phyloP scores from a whole-genome alignment of 2,888 invertebrate species.

The Rhagium mordax region DNA sequence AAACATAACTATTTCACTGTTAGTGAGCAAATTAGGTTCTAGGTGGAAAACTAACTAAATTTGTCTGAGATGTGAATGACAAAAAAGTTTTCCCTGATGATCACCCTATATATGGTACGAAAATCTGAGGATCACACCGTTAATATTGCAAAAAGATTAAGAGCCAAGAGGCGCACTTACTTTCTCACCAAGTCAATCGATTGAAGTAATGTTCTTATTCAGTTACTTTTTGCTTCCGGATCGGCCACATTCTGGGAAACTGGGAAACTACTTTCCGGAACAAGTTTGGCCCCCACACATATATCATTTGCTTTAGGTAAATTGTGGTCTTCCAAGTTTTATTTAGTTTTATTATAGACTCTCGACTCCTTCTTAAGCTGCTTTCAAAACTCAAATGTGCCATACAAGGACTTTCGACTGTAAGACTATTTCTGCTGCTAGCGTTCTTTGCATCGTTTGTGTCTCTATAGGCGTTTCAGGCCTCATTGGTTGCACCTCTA shows the following conservation, averaged over 20 bases:
- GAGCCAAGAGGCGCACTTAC: constrained; percentile 45
- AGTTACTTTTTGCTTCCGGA: not conserved
- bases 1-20: too few relatives aligned
- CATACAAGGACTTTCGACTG: constrained; percentile 29
- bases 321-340: constrained; percentile 36
- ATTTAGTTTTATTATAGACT: constrained; percentile 40
- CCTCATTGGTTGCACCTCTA: not conserved
- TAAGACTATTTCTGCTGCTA: not conserved
- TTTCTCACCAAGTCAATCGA: constrained; percentile 67
- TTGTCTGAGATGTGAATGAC: too few relatives aligned
- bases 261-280: too few relatives aligned
- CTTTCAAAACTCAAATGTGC: constrained; percentile 41
- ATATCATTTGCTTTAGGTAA: not conserved
- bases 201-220: not conserved
- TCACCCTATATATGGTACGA: too few relatives aligned
- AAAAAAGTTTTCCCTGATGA: too few relatives aligned
- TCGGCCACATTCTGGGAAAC: not conserved
- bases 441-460: not conserved
- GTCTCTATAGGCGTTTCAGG: not conserved
- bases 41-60: too few relatives aligned
- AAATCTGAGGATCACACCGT: too few relatives aligned
- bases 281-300: too few relatives aligned
- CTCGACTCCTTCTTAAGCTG: constrained; percentile 34
- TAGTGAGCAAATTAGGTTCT: too few relatives aligned
- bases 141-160: too few relatives aligned